Conservation (phyloP, 2,888 invertebrate genomes). For the Amphipoea lucens region DNA sequence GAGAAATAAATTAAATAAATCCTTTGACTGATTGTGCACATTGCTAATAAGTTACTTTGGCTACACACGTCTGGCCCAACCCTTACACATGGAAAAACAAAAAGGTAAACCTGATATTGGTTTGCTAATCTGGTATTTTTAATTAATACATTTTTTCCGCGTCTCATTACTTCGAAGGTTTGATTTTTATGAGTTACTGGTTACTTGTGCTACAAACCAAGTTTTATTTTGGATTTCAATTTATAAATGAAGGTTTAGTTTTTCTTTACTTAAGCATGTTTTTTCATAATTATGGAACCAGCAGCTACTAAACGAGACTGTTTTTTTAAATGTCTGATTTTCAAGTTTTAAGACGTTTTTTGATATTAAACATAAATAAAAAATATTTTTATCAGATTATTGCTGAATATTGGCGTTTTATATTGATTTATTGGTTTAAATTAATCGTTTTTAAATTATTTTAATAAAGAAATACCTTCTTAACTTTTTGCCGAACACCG, state of each 20-base stretch:
- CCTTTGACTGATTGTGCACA: background rate
- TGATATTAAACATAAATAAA: background rate
- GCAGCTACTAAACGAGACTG: background rate
- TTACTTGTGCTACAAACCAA: background rate
- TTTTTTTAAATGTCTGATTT: background rate
- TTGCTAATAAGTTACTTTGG: background rate
- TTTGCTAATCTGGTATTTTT: background rate
- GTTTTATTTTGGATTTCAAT: background rate
- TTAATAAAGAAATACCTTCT: constrained; percentile 2
- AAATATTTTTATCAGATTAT: background rate
- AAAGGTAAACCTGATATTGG: background rate
- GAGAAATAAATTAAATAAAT: background rate
- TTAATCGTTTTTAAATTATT: background rate
- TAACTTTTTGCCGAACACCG: constrained; percentile 14
- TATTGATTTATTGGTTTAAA: constrained; percentile 1
- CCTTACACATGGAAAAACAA: background rate
- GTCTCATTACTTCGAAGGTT: background rate
- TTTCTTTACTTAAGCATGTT: background rate
- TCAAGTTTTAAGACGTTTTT: background rate
- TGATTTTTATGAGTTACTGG: background rate
- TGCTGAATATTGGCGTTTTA: background rate
- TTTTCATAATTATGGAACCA: background rate
- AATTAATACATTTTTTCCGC: background rate
- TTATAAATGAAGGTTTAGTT: background rate
- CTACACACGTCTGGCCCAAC: constrained; percentile 9